A percentile compares a stretch with the other conserved stretches of the same genome.
phyloP scores from a whole-genome alignment of 37 sponge, comb jelly and placozoan genomes.

The Petrosia ficiformis region DNA sequence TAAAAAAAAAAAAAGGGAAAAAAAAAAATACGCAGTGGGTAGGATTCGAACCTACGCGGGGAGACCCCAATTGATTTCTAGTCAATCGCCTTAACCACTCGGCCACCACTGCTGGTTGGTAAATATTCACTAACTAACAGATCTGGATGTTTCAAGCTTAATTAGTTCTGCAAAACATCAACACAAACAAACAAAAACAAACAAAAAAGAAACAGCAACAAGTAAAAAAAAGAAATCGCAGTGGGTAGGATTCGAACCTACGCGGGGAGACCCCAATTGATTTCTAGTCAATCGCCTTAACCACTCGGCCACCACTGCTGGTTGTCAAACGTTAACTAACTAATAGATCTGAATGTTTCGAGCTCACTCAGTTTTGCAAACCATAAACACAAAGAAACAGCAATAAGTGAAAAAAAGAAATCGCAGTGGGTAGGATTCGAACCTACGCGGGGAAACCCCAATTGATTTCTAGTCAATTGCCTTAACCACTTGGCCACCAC shows the following conservation, averaged over 20 bases:
- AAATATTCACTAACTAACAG: no score
- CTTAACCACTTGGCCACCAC: conserved; percentile 66
- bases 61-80: conserved; percentile 66
- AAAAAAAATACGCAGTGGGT: conserved; percentile 47
- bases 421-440: conserved; percentile 66
- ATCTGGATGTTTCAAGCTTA: no score
- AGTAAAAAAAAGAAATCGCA: conserved; percentile 40
- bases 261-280: conserved; percentile 68
- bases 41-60: conserved; percentile 74
- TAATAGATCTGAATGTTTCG: no score
- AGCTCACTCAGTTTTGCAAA: no score
- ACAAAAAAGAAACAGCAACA: neutral
- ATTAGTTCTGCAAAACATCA: no score
- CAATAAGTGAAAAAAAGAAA: conserved; percentile 22
- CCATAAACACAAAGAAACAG: no score
- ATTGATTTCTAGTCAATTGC: conserved; percentile 58
- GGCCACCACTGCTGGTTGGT: conserved; percentile 60
- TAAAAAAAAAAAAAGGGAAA: neutral
- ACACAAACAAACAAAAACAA: neutral
- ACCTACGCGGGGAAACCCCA: conserved; percentile 70
- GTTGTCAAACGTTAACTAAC: no score
- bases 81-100: conserved; percentile 64
- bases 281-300: conserved; percentile 62
- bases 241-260: conserved; percentile 67
- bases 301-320: conserved; percentile 65